A percentile compares a stretch with the other conserved stretches of the same genome.
Evolutionary conservation across 2,113 vertebrate genomes (phyloP).

Genomic region (Sturnira hondurensis): DNA sequence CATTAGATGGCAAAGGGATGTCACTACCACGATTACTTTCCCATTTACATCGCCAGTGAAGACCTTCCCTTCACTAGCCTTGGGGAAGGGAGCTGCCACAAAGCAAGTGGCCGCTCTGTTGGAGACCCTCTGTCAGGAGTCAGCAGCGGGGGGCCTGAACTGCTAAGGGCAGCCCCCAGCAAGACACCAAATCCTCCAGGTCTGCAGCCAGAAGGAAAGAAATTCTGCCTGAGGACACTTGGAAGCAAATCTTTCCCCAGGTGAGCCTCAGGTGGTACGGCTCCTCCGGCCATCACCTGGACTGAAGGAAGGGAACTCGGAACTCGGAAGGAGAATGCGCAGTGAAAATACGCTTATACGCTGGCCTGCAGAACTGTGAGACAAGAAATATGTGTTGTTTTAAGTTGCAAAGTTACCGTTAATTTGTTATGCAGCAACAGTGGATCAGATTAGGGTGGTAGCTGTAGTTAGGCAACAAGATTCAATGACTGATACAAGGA

Average conservation of each 20-base stretch:
- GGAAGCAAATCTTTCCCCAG: not conserved
- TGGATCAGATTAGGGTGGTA: not conserved
- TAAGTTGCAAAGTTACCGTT: not conserved
- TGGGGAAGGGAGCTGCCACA: not conserved
- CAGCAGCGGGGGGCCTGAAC: not conserved
- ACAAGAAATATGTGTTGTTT: not conserved
- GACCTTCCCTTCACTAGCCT: too few relatives aligned
- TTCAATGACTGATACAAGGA: not conserved
- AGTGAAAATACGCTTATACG: not conserved
- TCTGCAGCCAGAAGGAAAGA: not conserved
- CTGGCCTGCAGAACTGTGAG: not conserved
- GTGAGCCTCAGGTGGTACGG: not conserved
- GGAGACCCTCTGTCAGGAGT: not conserved
- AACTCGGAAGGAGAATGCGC: not conserved
- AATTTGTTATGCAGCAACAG: not conserved
- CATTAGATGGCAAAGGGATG: not conserved
- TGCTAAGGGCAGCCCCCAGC: not conserved
- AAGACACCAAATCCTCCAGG: not conserved
- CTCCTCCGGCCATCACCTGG: not conserved
- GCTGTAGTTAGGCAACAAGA: not conserved
- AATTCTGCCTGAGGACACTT: not conserved
- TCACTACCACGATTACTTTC: not conserved
- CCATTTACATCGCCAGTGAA: not conserved
- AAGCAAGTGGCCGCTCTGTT: too few relatives aligned
- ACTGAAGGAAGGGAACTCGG: not conserved